These are phyloP conservation scores for Numenius phaeopus DNA, from an alignment of 2,797 vertebrate genomes.

Conservation along the genomic window DNA sequence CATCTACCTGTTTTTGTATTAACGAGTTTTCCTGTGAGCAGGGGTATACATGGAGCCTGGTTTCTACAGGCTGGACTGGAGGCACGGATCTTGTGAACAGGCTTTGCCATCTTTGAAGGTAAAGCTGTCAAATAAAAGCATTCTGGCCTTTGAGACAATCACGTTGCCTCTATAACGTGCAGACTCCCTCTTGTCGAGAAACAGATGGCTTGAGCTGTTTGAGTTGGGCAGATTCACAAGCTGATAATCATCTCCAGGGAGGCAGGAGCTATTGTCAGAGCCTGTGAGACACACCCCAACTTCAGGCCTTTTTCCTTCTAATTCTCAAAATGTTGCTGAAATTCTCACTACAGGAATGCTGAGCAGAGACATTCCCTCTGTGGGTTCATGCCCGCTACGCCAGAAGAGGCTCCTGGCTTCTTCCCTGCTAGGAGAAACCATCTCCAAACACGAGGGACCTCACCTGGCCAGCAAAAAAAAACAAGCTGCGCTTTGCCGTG, in stretches of 20 bases:
- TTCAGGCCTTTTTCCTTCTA: constrained; percentile 58
- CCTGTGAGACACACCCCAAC: constrained; percentile 62
- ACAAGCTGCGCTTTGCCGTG: background rate
- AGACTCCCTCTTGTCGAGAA: constrained; percentile 21
- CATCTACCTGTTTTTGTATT: background rate
- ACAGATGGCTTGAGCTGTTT: constrained; percentile 59
- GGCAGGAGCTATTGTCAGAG: constrained; percentile 65
- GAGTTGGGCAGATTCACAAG: constrained; percentile 51
- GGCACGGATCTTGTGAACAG: background rate
- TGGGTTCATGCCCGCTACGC: background rate
- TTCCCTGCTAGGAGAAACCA: background rate
- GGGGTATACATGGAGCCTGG: background rate
- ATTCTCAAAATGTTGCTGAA: constrained; percentile 50
- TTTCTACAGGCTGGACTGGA: background rate
- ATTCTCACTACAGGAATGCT: constrained; percentile 34
- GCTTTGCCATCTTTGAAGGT: background rate
- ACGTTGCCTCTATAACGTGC: background rate
- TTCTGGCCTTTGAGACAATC: background rate
- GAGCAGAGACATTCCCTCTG: constrained; percentile 36
- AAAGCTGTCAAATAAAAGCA: background rate
- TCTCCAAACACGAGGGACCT: background rate
- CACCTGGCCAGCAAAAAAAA: background rate
- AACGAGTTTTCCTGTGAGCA: background rate
- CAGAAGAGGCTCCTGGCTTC: background rate
- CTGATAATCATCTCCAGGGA: constrained; percentile 66